Base-by-base conservation (phyloP, 2,113 vertebrate genomes). In the Erythrocercus mccallii region DNA sequence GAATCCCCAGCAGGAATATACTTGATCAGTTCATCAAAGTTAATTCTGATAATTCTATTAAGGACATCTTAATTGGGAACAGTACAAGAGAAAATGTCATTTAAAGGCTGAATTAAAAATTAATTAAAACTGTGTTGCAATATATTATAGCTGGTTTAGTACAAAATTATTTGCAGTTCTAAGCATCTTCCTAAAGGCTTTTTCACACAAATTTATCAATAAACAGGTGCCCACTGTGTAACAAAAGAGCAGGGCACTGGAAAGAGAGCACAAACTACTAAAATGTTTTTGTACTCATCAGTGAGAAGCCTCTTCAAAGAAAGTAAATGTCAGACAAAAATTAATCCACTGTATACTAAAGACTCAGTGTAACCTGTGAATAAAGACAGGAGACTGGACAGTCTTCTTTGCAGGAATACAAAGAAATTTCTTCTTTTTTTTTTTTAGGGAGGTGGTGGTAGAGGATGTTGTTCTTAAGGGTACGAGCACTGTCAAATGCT, bases 21-120 rank as follows among this genome's bases (percentile, higher is more conserved):
- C 44, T 57, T 20, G 24, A 94, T 84, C 86, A 81, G 35, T 58
- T 86, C 27, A 73, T 51, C 64, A 1, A 72, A 96, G 77, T 48
- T 87, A 95, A 96, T 90, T 70, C 81, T 56, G 69, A 27, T 90
- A 95, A 97, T 45, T 90, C 51, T 35, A 94, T 93, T 94, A 95
- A 76, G 51, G 31, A 74, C 51, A 91, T 56, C 71, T 85, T 94
- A 83, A 94, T 54, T 96, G 21, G 74, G 61, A 96, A 92, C 42
- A 82, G 35, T 31, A 83, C 48, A 72, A 86, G 92, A 94, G 81
- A 89, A 94, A 92, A 91, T 47, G n/a, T 27, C 57, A 72, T 42
- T 88, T 84, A 72, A 71, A 92, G 74, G 22, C 37, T 47, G 4
- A 83, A 76, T 86, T 85, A 76, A 93, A 87, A 85, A 76, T 40